Conservation (phyloP, 2,888 invertebrate genomes). For the Leucophenga maculata region DNA sequence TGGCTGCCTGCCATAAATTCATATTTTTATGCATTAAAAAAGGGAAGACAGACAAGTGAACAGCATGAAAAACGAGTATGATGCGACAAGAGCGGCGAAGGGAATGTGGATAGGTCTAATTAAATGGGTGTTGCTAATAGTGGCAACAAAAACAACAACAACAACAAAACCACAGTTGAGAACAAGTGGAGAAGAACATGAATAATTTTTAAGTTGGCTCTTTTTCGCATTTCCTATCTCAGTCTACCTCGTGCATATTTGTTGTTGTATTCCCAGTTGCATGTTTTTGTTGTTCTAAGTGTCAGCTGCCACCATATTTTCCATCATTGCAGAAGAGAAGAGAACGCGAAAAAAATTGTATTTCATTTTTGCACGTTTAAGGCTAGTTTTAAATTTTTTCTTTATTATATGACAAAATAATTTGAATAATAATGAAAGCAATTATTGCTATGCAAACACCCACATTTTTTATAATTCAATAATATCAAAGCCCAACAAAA, state of each 20-base stretch:
- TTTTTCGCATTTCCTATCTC: not conserved
- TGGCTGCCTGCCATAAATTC: constrained; percentile 42
- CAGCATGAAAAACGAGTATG: not conserved
- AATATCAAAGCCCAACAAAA: not conserved
- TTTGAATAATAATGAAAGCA: not conserved
- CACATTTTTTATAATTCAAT: constrained; percentile 2
- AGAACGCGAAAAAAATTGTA: not conserved
- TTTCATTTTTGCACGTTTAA: not conserved
- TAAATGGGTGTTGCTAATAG: constrained; percentile 49
- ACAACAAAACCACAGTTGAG: constrained; percentile 30
- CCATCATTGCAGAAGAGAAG: not conserved
- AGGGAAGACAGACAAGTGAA: not conserved
- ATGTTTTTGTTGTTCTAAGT: not conserved
- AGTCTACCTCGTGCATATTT: not conserved
- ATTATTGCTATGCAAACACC: not conserved
- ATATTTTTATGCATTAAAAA: constrained; percentile 10
- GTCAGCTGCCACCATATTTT: not conserved
- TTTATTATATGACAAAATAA: not conserved
- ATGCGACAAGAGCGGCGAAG: not conserved
- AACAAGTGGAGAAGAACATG: not conserved
- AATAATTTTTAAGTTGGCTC: not conserved
- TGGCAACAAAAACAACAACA: constrained; percentile 46
- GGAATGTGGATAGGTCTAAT: constrained; percentile 46
- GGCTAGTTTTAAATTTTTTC: too few relatives aligned
- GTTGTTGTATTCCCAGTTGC: not conserved